Conservation (phyloP, 2,113 vertebrate genomes). For the Brachypteracias leptosomus region DNA sequence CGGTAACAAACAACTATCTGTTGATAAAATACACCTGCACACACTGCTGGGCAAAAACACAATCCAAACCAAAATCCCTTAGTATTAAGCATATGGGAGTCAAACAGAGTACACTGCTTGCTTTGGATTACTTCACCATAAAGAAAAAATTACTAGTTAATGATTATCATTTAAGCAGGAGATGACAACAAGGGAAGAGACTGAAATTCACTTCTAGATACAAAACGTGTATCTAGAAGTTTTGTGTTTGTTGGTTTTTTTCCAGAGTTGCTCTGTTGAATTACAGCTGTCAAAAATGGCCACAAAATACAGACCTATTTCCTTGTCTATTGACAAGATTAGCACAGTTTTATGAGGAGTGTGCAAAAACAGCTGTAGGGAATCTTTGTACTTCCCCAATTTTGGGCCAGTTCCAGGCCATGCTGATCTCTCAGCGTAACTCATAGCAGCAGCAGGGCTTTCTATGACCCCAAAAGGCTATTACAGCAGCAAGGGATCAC, state of each 20-base stretch:
- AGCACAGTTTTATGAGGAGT: slow-evolving; percentile 2
- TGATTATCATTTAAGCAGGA: neutral
- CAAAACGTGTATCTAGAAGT: neutral
- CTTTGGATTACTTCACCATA: neutral
- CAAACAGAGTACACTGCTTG: neutral
- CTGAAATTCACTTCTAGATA: neutral
- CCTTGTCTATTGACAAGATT: neutral
- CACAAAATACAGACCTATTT: slow-evolving; percentile 16
- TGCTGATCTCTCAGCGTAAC: slow-evolving; percentile 32
- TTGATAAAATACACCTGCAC: neutral
- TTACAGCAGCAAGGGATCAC: slow-evolving; percentile 41
- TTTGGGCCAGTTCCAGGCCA: slow-evolving; percentile 13
- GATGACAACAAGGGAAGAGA: neutral
- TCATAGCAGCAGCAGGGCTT: slow-evolving; percentile 47
- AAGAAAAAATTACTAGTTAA: neutral
- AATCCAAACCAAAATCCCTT: neutral
- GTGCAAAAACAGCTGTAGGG: slow-evolving; percentile 19
- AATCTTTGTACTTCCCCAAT: neutral
- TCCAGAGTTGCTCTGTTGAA: neutral
- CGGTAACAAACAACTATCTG: neutral
- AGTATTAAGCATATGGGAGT: neutral
- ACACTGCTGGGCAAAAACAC: neutral
- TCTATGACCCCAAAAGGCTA: slow-evolving; percentile 17
- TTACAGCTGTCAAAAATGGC: slow-evolving; percentile 3
- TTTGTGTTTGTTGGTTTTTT: no score